Base-by-base conservation (phyloP, 92 coral and sea anemone species). In the Heteractis magnifica region DNA sequence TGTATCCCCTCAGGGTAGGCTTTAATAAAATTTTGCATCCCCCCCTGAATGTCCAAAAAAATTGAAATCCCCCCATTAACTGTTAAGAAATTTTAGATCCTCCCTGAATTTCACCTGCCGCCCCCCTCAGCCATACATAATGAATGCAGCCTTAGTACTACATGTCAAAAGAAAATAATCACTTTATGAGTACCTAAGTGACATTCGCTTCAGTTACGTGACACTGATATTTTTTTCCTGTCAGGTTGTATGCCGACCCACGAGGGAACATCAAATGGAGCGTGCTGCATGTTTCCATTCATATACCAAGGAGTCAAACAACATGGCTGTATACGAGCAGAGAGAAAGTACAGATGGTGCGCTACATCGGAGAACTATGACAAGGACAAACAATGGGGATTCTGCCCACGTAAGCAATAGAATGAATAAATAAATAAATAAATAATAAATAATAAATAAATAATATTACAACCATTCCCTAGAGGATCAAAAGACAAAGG, bases 201-300 rank as follows among this genome's bases (percentile, higher is more conserved):
- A 13, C 59, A 13, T 55, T 5, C 14, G 18, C 18, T 59, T 59
- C 18, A 59, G 15, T 59, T 21, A 59, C n/a, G 65, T 62, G 70
- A 62, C 10, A n/a, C 20, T 18, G 70, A 34, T 34, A 1, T 34
- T 62, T 62, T 62, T 19, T 8, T 52, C 50, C 52, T 48, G 5
- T 23, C 79, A 94, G 98, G 97, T 16, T 95, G 99, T 75, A 92
- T 92, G 89, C 92, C 94, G 65, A 94, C 99, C 2, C 98, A 94
- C 58, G 99, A 91, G 65, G 99, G 99, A 5, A 92, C 90, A 56
- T 94, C 99, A 6, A 84, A 92, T n/a, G 98, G 95, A 3, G 91
- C 92, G 0, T 96, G 99, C 87, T 96, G 99, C 65, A 55, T 56
- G 59, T 94, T 96, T 77, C 99, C 99, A 56, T 96, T 96, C 79